Base-by-base conservation (phyloP, 1,140 invertebrate species). In the Orussus abietinus region DNA sequence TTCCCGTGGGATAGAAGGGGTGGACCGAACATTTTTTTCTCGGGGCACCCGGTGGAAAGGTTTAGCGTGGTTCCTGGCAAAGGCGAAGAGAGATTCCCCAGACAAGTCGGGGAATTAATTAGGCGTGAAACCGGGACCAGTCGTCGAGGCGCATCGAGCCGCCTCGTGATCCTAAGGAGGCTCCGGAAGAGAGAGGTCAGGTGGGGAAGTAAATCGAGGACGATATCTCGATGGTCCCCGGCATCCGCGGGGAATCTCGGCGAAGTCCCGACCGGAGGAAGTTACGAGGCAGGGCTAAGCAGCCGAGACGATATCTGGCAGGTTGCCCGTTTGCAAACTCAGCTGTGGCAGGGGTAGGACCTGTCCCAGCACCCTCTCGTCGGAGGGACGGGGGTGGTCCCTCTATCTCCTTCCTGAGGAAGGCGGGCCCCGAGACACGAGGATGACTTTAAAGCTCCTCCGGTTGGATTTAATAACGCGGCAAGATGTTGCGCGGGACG, bases 221-320 rank as follows among this genome's bases (percentile, higher is more conserved):
- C n/a, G n/a, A n/a, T n/a, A n/a, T n/a, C n/a, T n/a, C n/a, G n/a
- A n/a, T n/a, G n/a, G n/a, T n/a, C n/a, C n/a, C n/a, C n/a, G n/a
- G n/a, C n/a, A n/a, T n/a, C n/a, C n/a, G n/a, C n/a, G n/a, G n/a
- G n/a, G n/a, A n/a, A n/a, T 7, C 6, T 22, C 11, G 25, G 32
- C 10, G 34, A 50, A 47, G 30, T 44, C 39, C 17, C 34, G 22
- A 37, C 26, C 30, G 38, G 13, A 15, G 31, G 34, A 46, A 36
- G 12, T 11, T 31, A 42, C 9, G 41, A 20, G 42, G 36, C 25
- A 21, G 38, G 45, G 33, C 42, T 49, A 32, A 46, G 36, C 43
- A 45, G 37, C 21, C 47, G 30, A 33, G 36, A 45, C 33, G 34
- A 38, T 55, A 44, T 51, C 42, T 47, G 46, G 53, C 42, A 42